Base-by-base conservation (phyloP, 1,140 invertebrate species). In the Odontomachus brunneus region DNA sequence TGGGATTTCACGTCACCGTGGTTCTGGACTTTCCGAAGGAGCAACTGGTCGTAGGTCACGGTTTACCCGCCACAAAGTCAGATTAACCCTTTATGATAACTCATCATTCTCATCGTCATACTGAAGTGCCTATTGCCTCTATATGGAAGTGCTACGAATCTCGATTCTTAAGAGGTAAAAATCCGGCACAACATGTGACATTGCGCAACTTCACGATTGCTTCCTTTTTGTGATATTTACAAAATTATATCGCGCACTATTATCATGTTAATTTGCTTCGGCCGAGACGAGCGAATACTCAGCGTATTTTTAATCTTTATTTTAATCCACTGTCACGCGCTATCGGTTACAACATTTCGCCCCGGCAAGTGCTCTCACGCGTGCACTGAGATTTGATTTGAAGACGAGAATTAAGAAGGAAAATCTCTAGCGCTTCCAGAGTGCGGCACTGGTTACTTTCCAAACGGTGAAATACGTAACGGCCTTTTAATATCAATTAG, bases 1-100 rank as follows among this genome's bases (percentile, higher is more conserved):
- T 99, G 97, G 96, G 96, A 53, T 99, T 98, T 94, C 98, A 99
- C 91, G 96, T 97, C 26, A 97, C 97, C 14, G 97, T 98, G 44
- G 96, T 98, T 74, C 95, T 97, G 89, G 97, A 98, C 93, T 98
- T 98, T 93, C 97, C 97, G 44, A 95, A 96, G 63, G 97, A 98
- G 91, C 95, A 97, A 87, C 94, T 98, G 83, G 94, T 98, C 83
- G 96, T 98, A 66, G 95, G 96, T 78, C 95, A 95, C 86, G 94
- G 93, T 88, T 91, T 94, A 89, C 89, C 92, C 75, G 60, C 91
- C 51, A 82, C 82, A 17, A 94, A 94, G 74, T 81, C 86, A 85
- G 94, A 94, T 91, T 94, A 93, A 93, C 82, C 69, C 33, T 75
- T 67, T 83, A 84, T 81, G 83, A 91, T 90, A 89, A 89, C 89